Conservation (phyloP, 2,113 vertebrate genomes). For the Brienomyrus brachyistius region DNA sequence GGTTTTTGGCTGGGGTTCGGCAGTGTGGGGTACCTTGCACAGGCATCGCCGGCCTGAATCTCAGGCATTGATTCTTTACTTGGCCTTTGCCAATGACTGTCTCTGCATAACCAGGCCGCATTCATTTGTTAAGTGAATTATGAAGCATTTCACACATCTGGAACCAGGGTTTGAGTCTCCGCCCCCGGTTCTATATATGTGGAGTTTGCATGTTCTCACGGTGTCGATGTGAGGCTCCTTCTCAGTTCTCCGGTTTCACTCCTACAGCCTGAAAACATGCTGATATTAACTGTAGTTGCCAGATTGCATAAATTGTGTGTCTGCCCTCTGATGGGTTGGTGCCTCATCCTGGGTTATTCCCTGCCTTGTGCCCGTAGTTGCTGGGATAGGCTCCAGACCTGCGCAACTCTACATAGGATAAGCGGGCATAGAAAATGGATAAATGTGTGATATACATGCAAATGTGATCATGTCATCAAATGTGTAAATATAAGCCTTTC, state of each 20-base stretch:
- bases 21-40: neutral
- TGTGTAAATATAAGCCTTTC: neutral
- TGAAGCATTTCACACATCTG: neutral
- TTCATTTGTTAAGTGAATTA: neutral
- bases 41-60: neutral
- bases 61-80: neutral
- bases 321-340: neutral
- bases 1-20: neutral
- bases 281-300: neutral
- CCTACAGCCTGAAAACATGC: neutral
- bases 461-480: no score
- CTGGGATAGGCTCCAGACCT: neutral
- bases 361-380: neutral
- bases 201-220: neutral
- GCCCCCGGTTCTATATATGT: neutral
- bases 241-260: neutral
- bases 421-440: neutral
- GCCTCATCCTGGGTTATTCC: neutral
- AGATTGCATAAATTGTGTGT: neutral
- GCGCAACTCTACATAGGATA: neutral
- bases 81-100: neutral
- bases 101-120: neutral
- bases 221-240: neutral
- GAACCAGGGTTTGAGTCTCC: neutral
- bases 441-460: neutral